A percentile compares a stretch with the other conserved stretches of the same genome.
These are phyloP conservation scores for Aptenodytes forsteri DNA, from an alignment of 2,113 vertebrate species.

Conservation along the genomic window DNA sequence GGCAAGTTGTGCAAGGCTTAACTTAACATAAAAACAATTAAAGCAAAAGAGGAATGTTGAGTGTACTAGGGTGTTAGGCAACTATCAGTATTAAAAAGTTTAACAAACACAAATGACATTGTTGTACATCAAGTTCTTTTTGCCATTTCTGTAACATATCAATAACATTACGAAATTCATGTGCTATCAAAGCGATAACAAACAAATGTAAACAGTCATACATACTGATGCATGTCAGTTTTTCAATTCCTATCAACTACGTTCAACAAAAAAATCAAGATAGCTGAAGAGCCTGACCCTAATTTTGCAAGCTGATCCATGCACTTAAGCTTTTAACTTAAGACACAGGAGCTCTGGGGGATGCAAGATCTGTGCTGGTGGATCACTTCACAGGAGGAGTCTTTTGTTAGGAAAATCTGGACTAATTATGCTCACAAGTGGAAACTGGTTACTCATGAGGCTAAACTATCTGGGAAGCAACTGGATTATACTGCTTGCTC, in stretches of 20 bases:
- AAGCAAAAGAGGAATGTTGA: not conserved
- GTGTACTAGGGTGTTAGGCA: not conserved
- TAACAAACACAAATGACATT: constrained; percentile 23
- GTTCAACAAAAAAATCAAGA: not conserved
- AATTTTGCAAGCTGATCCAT: not conserved
- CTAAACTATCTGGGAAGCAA: not conserved
- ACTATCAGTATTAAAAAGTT: constrained; percentile 10
- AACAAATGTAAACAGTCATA: constrained; percentile 19
- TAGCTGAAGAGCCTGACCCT: not conserved
- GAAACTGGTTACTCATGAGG: not conserved
- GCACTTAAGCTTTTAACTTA: not conserved
- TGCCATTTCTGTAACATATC: constrained; percentile 25
- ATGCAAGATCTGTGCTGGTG: not conserved
- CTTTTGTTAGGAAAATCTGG: not conserved
- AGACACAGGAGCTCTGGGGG: not conserved
- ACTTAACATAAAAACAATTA: not conserved
- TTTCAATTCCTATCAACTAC: not conserved
- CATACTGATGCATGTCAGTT: not conserved
- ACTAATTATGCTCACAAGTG: not conserved
- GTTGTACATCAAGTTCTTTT: constrained; percentile 1
- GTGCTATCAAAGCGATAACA: not conserved
- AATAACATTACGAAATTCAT: constrained; percentile 21
- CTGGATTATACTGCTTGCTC: not conserved
- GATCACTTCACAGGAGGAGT: not conserved
- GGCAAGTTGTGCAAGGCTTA: constrained; percentile 20